Evolutionary conservation across 2,888 invertebrate species (phyloP).

Genomic region (Andrena fulva): DNA sequence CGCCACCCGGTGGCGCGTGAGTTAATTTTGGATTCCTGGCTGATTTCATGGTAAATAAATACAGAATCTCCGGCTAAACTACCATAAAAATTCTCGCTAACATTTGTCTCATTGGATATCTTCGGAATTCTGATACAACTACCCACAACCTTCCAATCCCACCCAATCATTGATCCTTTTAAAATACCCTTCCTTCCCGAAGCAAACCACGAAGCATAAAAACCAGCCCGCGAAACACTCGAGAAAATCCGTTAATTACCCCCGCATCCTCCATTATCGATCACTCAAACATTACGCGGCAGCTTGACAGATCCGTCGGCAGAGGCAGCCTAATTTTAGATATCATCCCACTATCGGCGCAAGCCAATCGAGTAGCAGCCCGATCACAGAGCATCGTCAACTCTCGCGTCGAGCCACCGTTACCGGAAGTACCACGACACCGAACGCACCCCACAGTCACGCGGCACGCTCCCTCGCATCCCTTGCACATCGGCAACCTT

Average conservation of each 20-base stretch:
- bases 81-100: background rate
- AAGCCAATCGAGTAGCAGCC: slow-evolving; percentile 52
- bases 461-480: background rate
- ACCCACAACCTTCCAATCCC: background rate
- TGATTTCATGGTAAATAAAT: slow-evolving; percentile 55
- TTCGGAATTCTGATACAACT: background rate
- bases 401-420: slow-evolving; percentile 18
- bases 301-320: slow-evolving; percentile 63
- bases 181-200: too few relatives aligned
- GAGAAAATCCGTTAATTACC: slow-evolving; percentile 20
- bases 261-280: slow-evolving; percentile 23
- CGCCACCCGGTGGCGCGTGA: slow-evolving; percentile 30
- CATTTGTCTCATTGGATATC: background rate
- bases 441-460: slow-evolving; percentile 18
- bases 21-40: slow-evolving; percentile 62
- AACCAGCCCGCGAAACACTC: background rate
- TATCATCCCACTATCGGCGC: slow-evolving; percentile 60
- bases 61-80: slow-evolving; percentile 25
- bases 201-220: background rate
- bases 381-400: slow-evolving; percentile 31
- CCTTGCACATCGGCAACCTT: too few relatives aligned
- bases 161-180: background rate
- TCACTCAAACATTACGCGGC: slow-evolving; percentile 49
- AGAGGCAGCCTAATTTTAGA: slow-evolving; percentile 66
- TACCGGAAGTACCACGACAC: slow-evolving; percentile 45